phyloP scores from a whole-genome alignment of 1,140 invertebrate species.

The Linepithema humile region DNA sequence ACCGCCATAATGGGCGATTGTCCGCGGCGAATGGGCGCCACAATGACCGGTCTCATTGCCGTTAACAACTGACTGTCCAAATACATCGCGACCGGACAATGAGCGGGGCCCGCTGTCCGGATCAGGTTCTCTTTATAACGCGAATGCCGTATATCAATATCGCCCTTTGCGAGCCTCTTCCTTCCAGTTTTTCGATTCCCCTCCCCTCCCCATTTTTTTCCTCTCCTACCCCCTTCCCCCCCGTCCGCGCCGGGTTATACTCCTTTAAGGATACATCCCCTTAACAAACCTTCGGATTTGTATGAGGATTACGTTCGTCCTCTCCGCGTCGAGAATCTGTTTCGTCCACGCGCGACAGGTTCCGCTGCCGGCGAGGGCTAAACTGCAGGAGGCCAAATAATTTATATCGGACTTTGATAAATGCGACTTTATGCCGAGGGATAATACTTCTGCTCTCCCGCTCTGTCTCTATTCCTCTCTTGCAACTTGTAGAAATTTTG shows the following conservation, averaged over 20 bases:
- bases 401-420: slow-evolving; percentile 46
- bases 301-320: slow-evolving; percentile 69
- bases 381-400: slow-evolving; percentile 41
- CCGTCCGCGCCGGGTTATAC: neutral
- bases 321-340: slow-evolving; percentile 61
- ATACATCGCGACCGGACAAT: slow-evolving; percentile 79
- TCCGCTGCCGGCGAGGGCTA: slow-evolving; percentile 27
- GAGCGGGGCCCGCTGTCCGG: slow-evolving; percentile 73
- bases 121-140: slow-evolving; percentile 80
- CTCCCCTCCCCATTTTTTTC: neutral
- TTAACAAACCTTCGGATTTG: slow-evolving; percentile 67
- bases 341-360: slow-evolving; percentile 65
- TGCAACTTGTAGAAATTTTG: neutral
- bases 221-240: neutral
- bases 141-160: slow-evolving; percentile 76
- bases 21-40: slow-evolving; percentile 77
- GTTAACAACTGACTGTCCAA: slow-evolving; percentile 81
- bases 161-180: slow-evolving; percentile 65
- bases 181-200: slow-evolving; percentile 60
- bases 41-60: slow-evolving; percentile 81
- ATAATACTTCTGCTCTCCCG: neutral
- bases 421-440: slow-evolving; percentile 14
- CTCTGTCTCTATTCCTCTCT: neutral
- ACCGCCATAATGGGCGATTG: slow-evolving; percentile 80
- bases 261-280: slow-evolving; percentile 57